Evolutionary conservation across 2,113 vertebrate genomes (phyloP).

Genomic region (Pterocles gutturalis): DNA sequence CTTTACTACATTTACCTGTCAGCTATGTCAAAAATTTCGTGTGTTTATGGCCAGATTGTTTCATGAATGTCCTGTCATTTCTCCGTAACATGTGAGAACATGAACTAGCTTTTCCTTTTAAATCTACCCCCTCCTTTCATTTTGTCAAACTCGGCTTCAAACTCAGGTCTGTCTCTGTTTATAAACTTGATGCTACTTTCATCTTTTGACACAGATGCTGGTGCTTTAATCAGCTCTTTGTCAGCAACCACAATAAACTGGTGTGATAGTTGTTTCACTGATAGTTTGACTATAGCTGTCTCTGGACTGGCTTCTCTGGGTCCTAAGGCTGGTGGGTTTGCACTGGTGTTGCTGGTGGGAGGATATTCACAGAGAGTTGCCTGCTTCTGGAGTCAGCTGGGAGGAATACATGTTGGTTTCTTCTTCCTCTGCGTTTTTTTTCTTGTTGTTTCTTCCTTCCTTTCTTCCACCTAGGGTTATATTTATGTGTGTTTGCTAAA

Average conservation of each 20-base stretch:
- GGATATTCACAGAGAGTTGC: neutral
- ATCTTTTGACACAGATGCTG: neutral
- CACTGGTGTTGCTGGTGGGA: neutral
- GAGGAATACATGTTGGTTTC: neutral
- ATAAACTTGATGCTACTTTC: neutral
- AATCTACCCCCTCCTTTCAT: neutral
- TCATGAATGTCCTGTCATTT: fast-evolving
- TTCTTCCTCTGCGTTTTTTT: neutral
- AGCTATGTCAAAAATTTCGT: neutral
- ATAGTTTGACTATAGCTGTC: neutral
- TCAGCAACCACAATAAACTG: neutral
- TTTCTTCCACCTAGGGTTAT: neutral
- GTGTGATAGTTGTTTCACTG: neutral
- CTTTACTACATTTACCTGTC: neutral
- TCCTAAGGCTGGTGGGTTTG: neutral
- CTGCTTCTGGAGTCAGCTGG: neutral
- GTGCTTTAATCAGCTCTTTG: neutral
- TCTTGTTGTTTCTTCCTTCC: neutral
- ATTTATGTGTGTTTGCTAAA: neutral
- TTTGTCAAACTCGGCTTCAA: neutral
- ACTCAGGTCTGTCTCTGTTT: neutral
- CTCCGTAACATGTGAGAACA: neutral
- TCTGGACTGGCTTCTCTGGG: neutral
- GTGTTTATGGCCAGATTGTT: neutral
- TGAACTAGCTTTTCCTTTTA: neutral